Evolutionary conservation across 2,797 vertebrate species (phyloP), one percentile per base, ranked within the genome.

Genomic region (Diceros bicornis): DNA sequence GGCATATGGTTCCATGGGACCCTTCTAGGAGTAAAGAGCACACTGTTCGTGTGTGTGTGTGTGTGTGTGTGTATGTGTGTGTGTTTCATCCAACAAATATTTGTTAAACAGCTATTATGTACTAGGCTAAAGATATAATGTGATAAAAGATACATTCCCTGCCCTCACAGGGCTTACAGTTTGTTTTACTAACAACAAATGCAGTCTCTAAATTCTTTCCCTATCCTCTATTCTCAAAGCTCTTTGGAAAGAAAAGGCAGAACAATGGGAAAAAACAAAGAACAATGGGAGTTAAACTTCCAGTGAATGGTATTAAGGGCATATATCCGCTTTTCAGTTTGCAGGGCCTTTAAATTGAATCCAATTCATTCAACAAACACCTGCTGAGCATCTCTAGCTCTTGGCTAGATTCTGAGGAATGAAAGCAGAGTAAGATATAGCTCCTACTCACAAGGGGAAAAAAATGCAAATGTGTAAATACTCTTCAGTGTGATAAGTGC

Each of bases 281-380:
- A 95, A 93, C 66, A 71, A 37, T 62, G 29, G 50, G 12, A 92
- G 25, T 92, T 96, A 86, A 97, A 92, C 44, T 61, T 90, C 44
- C 21, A 93, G 23, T 72, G 64, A 95, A 37, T 66, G 47, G 25
- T 83, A 32, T 88, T 77, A 92, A 91, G 34, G 34, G 3, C 47
- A 92, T 95, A 92, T 94, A 93, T 18, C 44, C 21, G 64, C 47
- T 64, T 79, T 96, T 97, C 83, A 83, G 57, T 89, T 89, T 94
- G 47, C 34, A 75, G 52, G 21, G 8, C 27, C 89, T 91, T 82
- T 85, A 62, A 95, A 78, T 95, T 90, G 41, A 89, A 10, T 59
- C 44, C 79, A 90, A 1, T 57, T 69, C 32, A 62, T 50, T 84
- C 32, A 89, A 18, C 44, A 94, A 89, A 93, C 69, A 86, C 55